A percentile compares a stretch with the other conserved stretches of the same genome.
phyloP scores from a whole-genome alignment of 2,797 vertebrate species.

The Ctenopoma multispine region DNA sequence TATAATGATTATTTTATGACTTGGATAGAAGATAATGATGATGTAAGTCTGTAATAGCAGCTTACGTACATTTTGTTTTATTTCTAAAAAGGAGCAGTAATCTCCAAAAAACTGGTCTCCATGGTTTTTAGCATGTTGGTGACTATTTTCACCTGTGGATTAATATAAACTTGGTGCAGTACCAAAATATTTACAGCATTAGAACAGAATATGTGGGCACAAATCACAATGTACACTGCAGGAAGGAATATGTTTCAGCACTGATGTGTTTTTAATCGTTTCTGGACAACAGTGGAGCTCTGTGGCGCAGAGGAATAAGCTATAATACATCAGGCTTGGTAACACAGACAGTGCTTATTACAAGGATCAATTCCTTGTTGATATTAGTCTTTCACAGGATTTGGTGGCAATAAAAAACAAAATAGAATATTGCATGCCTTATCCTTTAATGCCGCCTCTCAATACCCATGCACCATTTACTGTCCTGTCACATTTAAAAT shows the following conservation, averaged over 20 bases:
- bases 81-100: too few relatives aligned
- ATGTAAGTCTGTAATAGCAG: too few relatives aligned
- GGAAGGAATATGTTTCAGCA: neutral
- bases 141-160: slow-evolving; percentile 10
- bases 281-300: slow-evolving; percentile 1
- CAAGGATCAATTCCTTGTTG: slow-evolving; percentile 21
- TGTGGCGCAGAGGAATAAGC: neutral
- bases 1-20: neutral
- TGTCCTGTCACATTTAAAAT: slow-evolving; percentile 18
- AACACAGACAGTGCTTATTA: slow-evolving; percentile 15
- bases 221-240: neutral
- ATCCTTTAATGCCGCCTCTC: slow-evolving; percentile 20
- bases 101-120: neutral
- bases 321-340: neutral
- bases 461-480: slow-evolving; percentile 1
- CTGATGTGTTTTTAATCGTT: neutral
- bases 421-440: slow-evolving; percentile 7
- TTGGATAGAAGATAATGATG: too few relatives aligned
- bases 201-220: neutral
- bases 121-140: neutral
- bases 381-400: slow-evolving; percentile 23
- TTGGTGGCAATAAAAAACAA: slow-evolving; percentile 16
- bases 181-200: neutral
- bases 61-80: too few relatives aligned
- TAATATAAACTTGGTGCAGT: neutral